Conservation (phyloP, 92 coral and sea anemone genomes). For the Umimayanthus chanpuru region DNA sequence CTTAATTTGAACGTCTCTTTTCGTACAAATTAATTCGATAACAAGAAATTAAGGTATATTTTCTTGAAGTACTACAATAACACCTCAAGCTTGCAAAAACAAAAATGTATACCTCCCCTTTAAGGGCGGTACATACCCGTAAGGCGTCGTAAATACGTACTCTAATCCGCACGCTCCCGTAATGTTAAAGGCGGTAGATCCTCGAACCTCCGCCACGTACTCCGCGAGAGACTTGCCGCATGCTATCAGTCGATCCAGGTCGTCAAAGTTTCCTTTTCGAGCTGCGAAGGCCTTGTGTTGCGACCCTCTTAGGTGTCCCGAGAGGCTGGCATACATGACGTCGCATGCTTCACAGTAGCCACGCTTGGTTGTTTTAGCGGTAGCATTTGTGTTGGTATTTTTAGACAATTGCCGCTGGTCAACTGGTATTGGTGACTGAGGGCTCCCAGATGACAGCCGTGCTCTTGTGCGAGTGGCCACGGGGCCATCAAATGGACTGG, state of each 20-base stretch:
- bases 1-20: too few species aligned
- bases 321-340: conserved; percentile 53
- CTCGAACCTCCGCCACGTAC: conserved; percentile 51
- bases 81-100: too few species aligned
- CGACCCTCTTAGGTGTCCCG: conserved; percentile 54
- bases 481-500: conserved; percentile 78
- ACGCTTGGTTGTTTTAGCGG: conserved; percentile 41
- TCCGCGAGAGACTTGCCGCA: conserved; percentile 64
- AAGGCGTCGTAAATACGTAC: not conserved
- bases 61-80: too few species aligned
- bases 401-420: conserved; percentile 8
- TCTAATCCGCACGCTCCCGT: conserved; percentile 12
- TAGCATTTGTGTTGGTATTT: conserved; percentile 17
- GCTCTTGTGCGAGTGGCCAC: conserved; percentile 66
- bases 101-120: too few species aligned
- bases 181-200: not conserved
- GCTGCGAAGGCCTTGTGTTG: conserved; percentile 65
- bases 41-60: too few species aligned
- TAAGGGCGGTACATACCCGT: too few species aligned
- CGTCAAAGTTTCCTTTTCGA: conserved; percentile 57
- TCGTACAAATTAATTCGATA: too few species aligned
- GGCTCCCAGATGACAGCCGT: conserved; percentile 59
- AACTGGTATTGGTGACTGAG: conserved; percentile 40
- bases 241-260: conserved; percentile 68
- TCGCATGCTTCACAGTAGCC: conserved; percentile 92